Conservation (phyloP, 2,888 invertebrate species). For the Drosophila fulvimacula region DNA sequence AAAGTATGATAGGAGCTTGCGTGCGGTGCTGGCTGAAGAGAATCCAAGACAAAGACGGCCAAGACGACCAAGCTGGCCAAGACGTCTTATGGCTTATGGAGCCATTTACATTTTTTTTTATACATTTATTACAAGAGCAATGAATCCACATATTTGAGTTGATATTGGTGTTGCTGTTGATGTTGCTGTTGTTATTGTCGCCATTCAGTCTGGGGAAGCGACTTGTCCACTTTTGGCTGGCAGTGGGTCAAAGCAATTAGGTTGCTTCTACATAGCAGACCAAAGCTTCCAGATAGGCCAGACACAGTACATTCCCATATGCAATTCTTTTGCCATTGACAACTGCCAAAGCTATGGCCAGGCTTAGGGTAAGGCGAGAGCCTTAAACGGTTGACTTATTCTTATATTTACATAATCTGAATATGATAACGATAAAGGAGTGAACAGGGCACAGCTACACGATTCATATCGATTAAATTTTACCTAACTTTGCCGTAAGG, state of each 20-base stretch:
- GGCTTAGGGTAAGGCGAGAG: neutral
- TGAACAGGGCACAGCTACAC: neutral
- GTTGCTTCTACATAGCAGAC: slow-evolving; percentile 25
- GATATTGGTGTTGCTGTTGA: slow-evolving; percentile 5
- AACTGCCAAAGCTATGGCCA: neutral
- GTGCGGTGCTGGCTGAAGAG: slow-evolving; percentile 5
- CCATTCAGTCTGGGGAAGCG: slow-evolving; percentile 35
- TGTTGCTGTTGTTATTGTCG: slow-evolving; percentile 24
- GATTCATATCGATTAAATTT: neutral
- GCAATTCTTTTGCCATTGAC: slow-evolving; percentile 3
- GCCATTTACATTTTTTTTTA: no score
- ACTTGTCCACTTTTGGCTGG: slow-evolving; percentile 51
- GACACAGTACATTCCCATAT: neutral
- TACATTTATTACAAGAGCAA: slow-evolving; percentile 55
- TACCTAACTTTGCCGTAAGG: neutral
- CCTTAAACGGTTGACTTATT: neutral
- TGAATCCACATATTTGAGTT: slow-evolving; percentile 30
- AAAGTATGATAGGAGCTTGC: slow-evolving; percentile 16
- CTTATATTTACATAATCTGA: neutral
- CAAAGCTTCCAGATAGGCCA: neutral
- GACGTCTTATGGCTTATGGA: slow-evolving; percentile 58
- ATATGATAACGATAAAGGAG: no score
- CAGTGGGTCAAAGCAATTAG: slow-evolving; percentile 74
- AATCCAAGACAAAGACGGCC: slow-evolving; percentile 16
- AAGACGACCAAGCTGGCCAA: slow-evolving; percentile 25